Evolutionary conservation across 2,888 invertebrate species (phyloP).

Genomic region (Crioceris asparagi): DNA sequence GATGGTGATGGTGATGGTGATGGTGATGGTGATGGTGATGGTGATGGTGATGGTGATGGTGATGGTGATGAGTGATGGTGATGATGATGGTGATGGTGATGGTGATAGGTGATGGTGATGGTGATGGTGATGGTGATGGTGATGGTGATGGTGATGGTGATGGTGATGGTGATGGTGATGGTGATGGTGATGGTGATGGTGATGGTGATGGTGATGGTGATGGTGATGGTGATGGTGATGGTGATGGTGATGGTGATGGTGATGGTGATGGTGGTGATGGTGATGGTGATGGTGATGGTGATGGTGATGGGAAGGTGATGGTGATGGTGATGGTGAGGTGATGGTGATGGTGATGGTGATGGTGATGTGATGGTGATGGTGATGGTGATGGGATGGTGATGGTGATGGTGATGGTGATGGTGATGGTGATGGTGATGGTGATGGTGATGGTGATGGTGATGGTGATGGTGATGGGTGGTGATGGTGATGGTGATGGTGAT

Average conservation of each 20-base stretch:
- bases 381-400: conserved; percentile 2
- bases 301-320: conserved; percentile 1
- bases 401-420: conserved; percentile 2
- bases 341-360: no score
- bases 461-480: no score
- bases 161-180: conserved; percentile 2
- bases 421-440: conserved; percentile 2
- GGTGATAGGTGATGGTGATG: no score
- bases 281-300: conserved; percentile 2
- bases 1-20: no score
- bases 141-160: conserved; percentile 2
- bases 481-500: conserved; percentile 2
- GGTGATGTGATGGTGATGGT: no score
- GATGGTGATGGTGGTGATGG: conserved; percentile 1
- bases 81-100: no score
- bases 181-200: conserved; percentile 1
- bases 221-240: conserved; percentile 2
- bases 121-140: no score
- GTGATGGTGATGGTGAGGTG: conserved; percentile 2
- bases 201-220: conserved; percentile 2
- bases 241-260: conserved; percentile 1
- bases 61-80: conserved; percentile 3
- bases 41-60: conserved; percentile 2
- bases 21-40: conserved; percentile 2
- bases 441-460: conserved; percentile 2